Conservation (phyloP, 2,888 invertebrate genomes). For the Notodonta ziczac region DNA sequence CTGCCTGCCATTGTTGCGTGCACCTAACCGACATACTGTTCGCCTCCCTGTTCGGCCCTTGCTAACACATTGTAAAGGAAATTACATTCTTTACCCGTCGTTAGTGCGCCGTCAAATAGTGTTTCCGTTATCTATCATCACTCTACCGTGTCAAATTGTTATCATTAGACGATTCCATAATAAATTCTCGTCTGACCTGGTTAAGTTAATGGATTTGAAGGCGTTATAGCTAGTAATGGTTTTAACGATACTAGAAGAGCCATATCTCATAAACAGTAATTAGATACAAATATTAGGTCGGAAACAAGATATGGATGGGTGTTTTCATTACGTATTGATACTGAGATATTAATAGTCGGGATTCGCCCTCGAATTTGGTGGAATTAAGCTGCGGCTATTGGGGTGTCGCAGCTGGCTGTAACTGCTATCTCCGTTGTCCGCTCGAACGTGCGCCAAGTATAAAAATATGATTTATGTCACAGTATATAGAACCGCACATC, state of each 20-base stretch:
- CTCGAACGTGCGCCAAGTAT: conserved; percentile 68
- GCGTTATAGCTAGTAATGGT: conserved; percentile 32
- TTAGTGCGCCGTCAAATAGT: conserved; percentile 66
- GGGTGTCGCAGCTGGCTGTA: conserved; percentile 80
- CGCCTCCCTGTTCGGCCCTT: conserved; percentile 70
- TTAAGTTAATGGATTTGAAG: conserved; percentile 31
- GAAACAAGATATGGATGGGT: conserved; percentile 20
- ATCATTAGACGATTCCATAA: conserved; percentile 67
- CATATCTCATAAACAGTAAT: background rate
- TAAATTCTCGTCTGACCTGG: conserved; percentile 47
- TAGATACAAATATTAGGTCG: conserved; percentile 5
- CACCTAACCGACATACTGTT: conserved; percentile 78
- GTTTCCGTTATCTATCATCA: conserved; percentile 78
- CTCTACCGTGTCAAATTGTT: conserved; percentile 72
- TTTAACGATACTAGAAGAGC: conserved; percentile 31
- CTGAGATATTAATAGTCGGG: conserved; percentile 68
- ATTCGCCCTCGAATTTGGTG: conserved; percentile 72
- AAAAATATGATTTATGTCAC: conserved; percentile 77
- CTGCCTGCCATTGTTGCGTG: conserved; percentile 78
- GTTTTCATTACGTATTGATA: conserved; percentile 54
- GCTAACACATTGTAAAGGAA: conserved; percentile 84
- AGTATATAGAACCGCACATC: conserved; percentile 62
- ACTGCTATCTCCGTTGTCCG: conserved; percentile 61
- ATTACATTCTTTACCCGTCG: conserved; percentile 79
- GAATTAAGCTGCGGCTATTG: conserved; percentile 75